Conservation (phyloP, 1,140 invertebrate genomes). For the Drosophila tsacasi region DNA sequence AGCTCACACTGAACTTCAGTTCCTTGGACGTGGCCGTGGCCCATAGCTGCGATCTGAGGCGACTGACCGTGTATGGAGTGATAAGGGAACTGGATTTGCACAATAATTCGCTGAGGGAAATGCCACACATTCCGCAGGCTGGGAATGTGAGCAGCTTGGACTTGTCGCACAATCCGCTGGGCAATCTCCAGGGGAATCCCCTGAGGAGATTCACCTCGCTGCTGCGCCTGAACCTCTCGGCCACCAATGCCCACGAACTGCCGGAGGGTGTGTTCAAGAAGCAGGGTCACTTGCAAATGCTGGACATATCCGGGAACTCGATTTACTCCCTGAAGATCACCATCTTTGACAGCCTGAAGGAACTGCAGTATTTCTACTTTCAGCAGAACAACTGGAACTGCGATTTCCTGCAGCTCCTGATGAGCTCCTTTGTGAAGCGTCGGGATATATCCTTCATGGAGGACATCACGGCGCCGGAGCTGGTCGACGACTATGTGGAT, state of each 20-base stretch:
- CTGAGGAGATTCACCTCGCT: constrained; percentile 68
- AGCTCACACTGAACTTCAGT: constrained; percentile 74
- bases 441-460: constrained; percentile 79
- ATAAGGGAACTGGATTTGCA: constrained; percentile 72
- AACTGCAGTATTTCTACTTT: constrained; percentile 83
- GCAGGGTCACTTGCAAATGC: constrained; percentile 67
- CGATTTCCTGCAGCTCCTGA: constrained; percentile 77
- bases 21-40: constrained; percentile 51
- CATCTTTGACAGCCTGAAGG: constrained; percentile 74
- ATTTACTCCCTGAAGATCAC: constrained; percentile 79
- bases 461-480: constrained; percentile 71
- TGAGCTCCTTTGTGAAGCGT: constrained; percentile 78
- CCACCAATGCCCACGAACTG: constrained; percentile 67
- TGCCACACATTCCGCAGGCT: constrained; percentile 74
- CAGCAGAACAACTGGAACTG: constrained; percentile 84
- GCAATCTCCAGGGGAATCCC: constrained; percentile 71
- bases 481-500: constrained; percentile 82
- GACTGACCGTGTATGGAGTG: constrained; percentile 65
- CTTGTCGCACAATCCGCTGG: constrained; percentile 76
- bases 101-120: constrained; percentile 77
- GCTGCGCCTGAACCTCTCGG: constrained; percentile 68
- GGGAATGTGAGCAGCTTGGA: constrained; percentile 73
- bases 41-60: constrained; percentile 73
- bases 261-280: constrained; percentile 79
- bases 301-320: constrained; percentile 75